These are phyloP conservation scores for Lycocorax pyrrhopterus DNA, from an alignment of 2,113 vertebrate genomes.

Conservation along the genomic window DNA sequence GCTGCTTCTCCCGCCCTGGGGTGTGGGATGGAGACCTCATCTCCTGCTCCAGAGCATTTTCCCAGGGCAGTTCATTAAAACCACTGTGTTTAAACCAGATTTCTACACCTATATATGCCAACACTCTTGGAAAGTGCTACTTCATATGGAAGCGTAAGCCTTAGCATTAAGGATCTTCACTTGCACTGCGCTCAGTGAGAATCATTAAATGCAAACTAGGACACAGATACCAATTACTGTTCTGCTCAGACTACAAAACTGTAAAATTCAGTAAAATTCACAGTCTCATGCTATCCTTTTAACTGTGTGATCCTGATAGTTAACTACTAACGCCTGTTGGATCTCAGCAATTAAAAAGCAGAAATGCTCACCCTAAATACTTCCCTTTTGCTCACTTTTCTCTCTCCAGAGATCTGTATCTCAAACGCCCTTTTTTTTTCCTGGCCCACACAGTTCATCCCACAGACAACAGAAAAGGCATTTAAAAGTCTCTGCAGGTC, in stretches of 20 bases:
- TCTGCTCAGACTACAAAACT: neutral
- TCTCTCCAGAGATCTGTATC: neutral
- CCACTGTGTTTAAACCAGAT: neutral
- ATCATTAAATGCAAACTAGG: neutral
- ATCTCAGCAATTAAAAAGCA: neutral
- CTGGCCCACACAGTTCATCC: neutral
- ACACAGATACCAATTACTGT: neutral
- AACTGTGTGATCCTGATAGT: neutral
- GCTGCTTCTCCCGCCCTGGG: fast-evolving
- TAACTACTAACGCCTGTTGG: neutral
- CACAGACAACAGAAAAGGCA: neutral
- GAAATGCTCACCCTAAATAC: neutral
- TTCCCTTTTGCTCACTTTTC: neutral
- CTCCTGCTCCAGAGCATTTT: neutral
- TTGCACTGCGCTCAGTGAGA: neutral
- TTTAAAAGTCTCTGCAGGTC: neutral
- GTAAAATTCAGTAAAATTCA: neutral
- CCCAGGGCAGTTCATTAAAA: neutral
- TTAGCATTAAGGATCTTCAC: neutral
- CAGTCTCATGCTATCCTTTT: neutral
- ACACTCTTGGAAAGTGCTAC: neutral
- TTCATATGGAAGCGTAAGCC: neutral
- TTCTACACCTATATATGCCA: neutral
- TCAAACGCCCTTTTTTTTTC: neutral
- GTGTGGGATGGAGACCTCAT: neutral